Base-by-base conservation (phyloP, 2,797 vertebrate genomes). In the Pangasius djambal region DNA sequence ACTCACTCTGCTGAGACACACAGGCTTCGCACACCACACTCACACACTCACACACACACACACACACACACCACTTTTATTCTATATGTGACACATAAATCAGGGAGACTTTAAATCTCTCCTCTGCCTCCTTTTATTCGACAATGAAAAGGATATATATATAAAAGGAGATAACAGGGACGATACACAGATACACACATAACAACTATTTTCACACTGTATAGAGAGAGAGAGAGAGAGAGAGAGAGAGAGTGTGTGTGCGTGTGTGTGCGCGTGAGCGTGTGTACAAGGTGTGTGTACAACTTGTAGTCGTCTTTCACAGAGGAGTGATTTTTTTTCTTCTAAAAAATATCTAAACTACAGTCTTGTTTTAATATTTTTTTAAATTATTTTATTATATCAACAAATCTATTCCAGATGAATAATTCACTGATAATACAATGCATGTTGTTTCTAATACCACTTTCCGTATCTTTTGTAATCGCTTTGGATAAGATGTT, bases 61-160 rank as follows among this genome's bases (percentile, higher is more conserved):
- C 94, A 96, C 94, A 94, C 93, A 94, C 94, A 95, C 50, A 20
- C 50, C 18, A 22, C 18, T 5, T 94, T 94, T 94, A 93, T 92
- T 50, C 83, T 85, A 85, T 85, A 85, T 70, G 57, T 85, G 83
- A 83, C 40, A 65, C 61, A 83, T 65, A 67, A 85, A 85, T 67
- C 83, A 59, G n/a, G 1, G 31, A 59, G 78, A 82, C 61, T 83
- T 48, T n/a, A 83, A 65, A 65, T 83, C 48, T 48, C 59, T 83
- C 40, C 12, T 63, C 81, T 67, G 12, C 40, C 8, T 67, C 44
- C 40, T 22, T 65, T 65, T 67, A 83, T 67, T 31, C 2, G 0
- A 65, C 15, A 10, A 7, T 63, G 40, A 34, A 13, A 4, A 50
- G 74, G 44, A 55, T n/a, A n/a, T n/a, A n/a, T n/a, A n/a, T n/a